phyloP scores from a whole-genome alignment of 2,113 vertebrate genomes.

The Gymnogyps californianus region DNA sequence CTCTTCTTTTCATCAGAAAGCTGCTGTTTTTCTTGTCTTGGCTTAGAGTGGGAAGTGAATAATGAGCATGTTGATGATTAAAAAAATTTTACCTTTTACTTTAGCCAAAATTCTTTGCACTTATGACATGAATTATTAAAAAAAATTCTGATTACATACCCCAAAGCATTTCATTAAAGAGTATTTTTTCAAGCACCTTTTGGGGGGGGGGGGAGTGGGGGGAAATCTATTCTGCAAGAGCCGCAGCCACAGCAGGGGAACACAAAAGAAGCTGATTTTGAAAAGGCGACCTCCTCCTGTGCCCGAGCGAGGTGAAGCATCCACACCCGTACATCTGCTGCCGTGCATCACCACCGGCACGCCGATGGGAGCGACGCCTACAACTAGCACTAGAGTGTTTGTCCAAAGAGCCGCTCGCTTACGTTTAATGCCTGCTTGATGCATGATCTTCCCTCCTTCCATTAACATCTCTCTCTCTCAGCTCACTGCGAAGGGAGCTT shows the following conservation, averaged over 20 bases:
- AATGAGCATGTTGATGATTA: slow-evolving; percentile 55
- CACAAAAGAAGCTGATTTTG: not conserved
- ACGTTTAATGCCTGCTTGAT: fast-evolving
- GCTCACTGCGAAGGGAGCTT: fast-evolving
- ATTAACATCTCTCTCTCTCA: fast-evolving
- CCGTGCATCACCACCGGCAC: fast-evolving
- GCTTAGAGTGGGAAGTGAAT: slow-evolving; percentile 66
- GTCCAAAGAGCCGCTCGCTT: not conserved
- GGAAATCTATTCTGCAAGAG: not conserved
- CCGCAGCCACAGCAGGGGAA: not conserved
- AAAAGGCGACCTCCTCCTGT: not conserved
- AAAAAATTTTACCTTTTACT: slow-evolving; percentile 38
- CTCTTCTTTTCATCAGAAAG: slow-evolving; percentile 59
- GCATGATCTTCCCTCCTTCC: not conserved
- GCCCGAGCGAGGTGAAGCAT: not conserved
- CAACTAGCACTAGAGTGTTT: fast-evolving
- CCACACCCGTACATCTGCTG: not conserved
- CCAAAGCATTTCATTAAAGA: slow-evolving; percentile 32
- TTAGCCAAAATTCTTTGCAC: slow-evolving; percentile 49
- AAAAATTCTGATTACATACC: not conserved
- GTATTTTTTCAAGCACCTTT: not conserved
- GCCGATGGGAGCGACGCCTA: fast-evolving
- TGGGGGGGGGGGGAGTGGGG: no score
- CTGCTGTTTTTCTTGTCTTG: slow-evolving; percentile 59
- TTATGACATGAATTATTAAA: slow-evolving; percentile 42